Base-by-base conservation (phyloP, 92 coral and sea anemone genomes). In the Blastomussa wellsi region DNA sequence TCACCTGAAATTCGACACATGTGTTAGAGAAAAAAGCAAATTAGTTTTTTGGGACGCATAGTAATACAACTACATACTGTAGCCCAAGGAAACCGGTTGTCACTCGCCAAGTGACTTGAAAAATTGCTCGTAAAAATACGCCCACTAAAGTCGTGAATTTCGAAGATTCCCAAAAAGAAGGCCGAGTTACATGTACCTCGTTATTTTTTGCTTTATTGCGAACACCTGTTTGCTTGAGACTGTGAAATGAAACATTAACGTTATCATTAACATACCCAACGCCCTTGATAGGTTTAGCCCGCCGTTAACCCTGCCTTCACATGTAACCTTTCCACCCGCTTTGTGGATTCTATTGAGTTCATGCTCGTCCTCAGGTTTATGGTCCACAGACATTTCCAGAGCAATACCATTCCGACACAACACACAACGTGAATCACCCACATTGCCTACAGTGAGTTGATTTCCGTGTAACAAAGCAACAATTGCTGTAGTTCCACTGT, bases 371-470 rank as follows among this genome's bases (percentile, higher is more conserved):
- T 96, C 99, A 3, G 99, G 99, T 73, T 96, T 96, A 79, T 96
- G 99, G 81, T 96, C 99, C 65, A 90, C 51, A 11, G 99, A 96
- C 99, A 96, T 96, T 68, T 96, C 99, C 17, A 96, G 79, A 4
- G 98, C 99, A 28, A 94, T 92, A 71, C 99, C 97, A 86, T 92
- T 96, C 17, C 98, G 92, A 79, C 99, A 96, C 73, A 96, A 84
- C 32, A 96, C 99, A 77, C 99, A 96, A 24, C 99, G 95, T 15
- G 99, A 96, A 84, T 96, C 99, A 9, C 99, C 99, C 0, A 93
- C 99, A 82, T 96, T 96, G 5, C 97, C 99, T 12, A 96, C 99
- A 0, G 93, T 85, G 1, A 96, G 92, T 1, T 76, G 90, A 65
- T 93, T 92, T 15, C 87, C 91, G 36, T 80, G 89, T 42, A 94